Base-by-base conservation (phyloP, 1,140 invertebrate species). In the Drosophila pachea region DNA sequence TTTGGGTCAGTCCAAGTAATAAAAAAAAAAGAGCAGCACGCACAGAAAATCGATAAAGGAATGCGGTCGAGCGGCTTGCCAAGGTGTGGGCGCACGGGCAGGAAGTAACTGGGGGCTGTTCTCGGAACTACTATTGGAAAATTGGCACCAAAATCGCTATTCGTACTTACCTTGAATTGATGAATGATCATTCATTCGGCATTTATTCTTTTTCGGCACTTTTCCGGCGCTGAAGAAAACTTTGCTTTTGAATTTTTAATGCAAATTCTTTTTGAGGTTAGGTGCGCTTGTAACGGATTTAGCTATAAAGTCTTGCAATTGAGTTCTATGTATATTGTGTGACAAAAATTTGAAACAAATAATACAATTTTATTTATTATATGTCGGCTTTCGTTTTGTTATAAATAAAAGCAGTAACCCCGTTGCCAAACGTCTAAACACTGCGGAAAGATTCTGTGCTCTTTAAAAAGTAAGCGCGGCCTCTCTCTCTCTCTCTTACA, bases 111-210 rank as follows among this genome's bases (percentile, higher is more conserved):
- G 53, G 3, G 22, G 31, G 38, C 7, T 29, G 7, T 0, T 6
- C 22, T 11, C 40, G n/a, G 7, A n/a, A 43, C 2, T 12, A 6
- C 1, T 43, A 4, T 11, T 9, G 4, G 8, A 7, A 49, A 49
- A 49, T 49, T 49, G 29, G n/a, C n/a, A 49, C 3, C 31, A 11
- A 14, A 12, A n/a, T 22, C 3, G 4, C 11, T 11, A 35, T 5
- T 11, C 14, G 31, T 4, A 78, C 91, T 91, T 91, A 94, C 94
- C 93, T 94, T 93, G 90, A 93, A 91, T 82, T 93, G 92, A 91
- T 94, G 92, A n/a, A 90, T 92, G 92, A 92, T 93, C 93, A 92
- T 93, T 93, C 93, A 92, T 93, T 92, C 93, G 92, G 93, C 93
- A 92, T 91, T 91, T 91, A 92, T 92, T 91, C 91, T 91, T 91